Base-by-base conservation (phyloP, 2,888 invertebrate genomes). In the Alloscopus bannaensis region DNA sequence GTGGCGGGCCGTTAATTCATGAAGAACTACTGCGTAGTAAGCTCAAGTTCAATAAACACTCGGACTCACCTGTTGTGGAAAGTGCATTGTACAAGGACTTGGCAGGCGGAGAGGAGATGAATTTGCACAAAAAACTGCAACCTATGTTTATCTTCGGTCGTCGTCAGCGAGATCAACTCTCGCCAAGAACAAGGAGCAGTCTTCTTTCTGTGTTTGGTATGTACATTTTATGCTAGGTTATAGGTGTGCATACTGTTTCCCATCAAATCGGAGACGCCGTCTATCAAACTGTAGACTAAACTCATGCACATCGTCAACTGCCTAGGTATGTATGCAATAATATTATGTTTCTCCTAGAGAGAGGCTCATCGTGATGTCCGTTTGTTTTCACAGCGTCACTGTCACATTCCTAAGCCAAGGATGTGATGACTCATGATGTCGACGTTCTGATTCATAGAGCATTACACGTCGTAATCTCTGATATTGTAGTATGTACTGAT, bases 1-100 rank as follows among this genome's bases (percentile, higher is more conserved):
- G n/a, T n/a, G n/a, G n/a, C n/a, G n/a, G n/a, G n/a, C n/a, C n/a
- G 40, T 60, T 52, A 31, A 50, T 66, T 64, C 59, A 65, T 57
- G 18, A 68, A 70, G 70, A 70, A 68, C 75, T 50, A 60, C 75
- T 76, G 77, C 77, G 77, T 70, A 69, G 77, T 77, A 77, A 64
- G 62, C 77, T 40, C 62, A 77, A 77, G 77, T 77, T 77, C 77
- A 60, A 60, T 60, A 60, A 55, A 69, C 76, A 69, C 69, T 40
- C n/a, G 20, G 36, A 36, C 20, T 68, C 68, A 68, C 68, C 68
- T 68, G 55, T 18, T n/a, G n/a, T n/a, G n/a, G 66, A 64, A 45
- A 66, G 28, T 45, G 45, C 45, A 40, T 57, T 26, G 77, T 29
- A 75, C n/a, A 66, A 52, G 45, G 64, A 26, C 45, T 29, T 60